Base-by-base conservation (phyloP, 2,888 invertebrate genomes). In the Scaptomyza cyrtandrae region DNA sequence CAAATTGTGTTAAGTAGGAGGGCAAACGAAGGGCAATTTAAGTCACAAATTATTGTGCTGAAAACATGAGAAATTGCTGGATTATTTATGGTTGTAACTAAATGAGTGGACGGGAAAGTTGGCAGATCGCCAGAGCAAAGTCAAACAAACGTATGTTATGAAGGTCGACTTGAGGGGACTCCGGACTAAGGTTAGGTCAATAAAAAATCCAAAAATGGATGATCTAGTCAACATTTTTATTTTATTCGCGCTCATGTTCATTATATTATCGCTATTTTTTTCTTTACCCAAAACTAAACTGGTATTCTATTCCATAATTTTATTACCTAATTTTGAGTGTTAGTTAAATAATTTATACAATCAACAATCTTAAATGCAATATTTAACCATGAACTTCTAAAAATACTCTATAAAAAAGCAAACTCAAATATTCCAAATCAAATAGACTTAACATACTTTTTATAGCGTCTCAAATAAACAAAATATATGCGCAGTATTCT, bases 1-100 rank as follows among this genome's bases (percentile, higher is more conserved):
- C 35, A 57, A 75, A 44, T 45, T 72, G 78, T 45, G 69, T 2
- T 76, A 71, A 64, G 50, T 37, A 52, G 75, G 67, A 66, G 75
- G 72, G 65, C 57, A 63, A 58, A 54, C 16, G 37, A 16, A 16
- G 53, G 58, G 60, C 71, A 71, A 82, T 75, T 71, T 48, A 49
- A 78, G 80, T 72, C 61, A 62, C 53, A 61, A 65, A 75, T 65
- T 67, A 35, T 65, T 56, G 37, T 63, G 62, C 63, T 57, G 64
- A 80, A 73, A 60, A 43, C 59, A 61, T 77, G 62, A 75, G 68
- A 63, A 67, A 75, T 77, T 67, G 50, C 56, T 10, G 14, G 41
- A 14, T 31, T 41, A 11, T 3, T n/a, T 29, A 67, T 66, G 45
- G 56, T 44, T 44, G 3, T 14, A 2, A 3, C n/a, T 11, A 33